phyloP scores from a whole-genome alignment of 2,113 vertebrate genomes.

The Tretioscincus oriximinensis region DNA sequence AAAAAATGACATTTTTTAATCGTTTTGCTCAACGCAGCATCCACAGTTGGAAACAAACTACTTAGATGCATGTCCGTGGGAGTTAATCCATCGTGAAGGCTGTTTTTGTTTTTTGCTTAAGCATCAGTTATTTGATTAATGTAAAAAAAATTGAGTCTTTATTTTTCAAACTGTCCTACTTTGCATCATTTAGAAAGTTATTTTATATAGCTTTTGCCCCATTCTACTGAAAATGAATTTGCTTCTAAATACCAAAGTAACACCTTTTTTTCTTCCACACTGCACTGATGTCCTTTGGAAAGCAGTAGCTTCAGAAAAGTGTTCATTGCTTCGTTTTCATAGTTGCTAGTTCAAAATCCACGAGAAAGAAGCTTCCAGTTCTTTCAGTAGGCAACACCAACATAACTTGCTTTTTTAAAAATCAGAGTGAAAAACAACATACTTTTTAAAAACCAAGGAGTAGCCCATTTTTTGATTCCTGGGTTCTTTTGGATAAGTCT shows the following conservation, averaged over 20 bases:
- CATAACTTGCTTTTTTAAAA: conserved; percentile 65
- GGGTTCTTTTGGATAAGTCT: conserved; percentile 65
- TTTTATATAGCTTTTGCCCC: conserved; percentile 36
- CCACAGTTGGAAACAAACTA: conserved; percentile 26
- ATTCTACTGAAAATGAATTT: conserved; percentile 42
- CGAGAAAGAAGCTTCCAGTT: conserved; percentile 54
- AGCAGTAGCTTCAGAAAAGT: conserved; percentile 28
- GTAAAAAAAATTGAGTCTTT: conserved; percentile 17
- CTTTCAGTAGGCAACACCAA: conserved; percentile 58
- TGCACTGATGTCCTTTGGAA: conserved; percentile 53
- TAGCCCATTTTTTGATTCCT: conserved; percentile 57
- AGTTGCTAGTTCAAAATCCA: conserved; percentile 49
- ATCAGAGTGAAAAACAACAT: conserved; percentile 61
- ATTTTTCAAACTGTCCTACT: conserved; percentile 26
- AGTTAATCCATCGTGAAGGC: background rate
- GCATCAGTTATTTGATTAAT: conserved; percentile 7
- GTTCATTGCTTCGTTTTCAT: conserved; percentile 49
- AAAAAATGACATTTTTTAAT: conserved; percentile 35
- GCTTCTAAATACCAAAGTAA: conserved; percentile 41
- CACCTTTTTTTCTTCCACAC: conserved; percentile 47
- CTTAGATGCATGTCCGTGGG: background rate
- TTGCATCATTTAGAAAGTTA: conserved; percentile 21
- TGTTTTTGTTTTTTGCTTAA: background rate
- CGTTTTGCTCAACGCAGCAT: conserved; percentile 22
- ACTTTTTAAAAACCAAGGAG: conserved; percentile 16